Evolutionary conservation across 2,888 invertebrate species (phyloP), one percentile per base, ranked within the genome.

Genomic region (Hipparchia semele): DNA sequence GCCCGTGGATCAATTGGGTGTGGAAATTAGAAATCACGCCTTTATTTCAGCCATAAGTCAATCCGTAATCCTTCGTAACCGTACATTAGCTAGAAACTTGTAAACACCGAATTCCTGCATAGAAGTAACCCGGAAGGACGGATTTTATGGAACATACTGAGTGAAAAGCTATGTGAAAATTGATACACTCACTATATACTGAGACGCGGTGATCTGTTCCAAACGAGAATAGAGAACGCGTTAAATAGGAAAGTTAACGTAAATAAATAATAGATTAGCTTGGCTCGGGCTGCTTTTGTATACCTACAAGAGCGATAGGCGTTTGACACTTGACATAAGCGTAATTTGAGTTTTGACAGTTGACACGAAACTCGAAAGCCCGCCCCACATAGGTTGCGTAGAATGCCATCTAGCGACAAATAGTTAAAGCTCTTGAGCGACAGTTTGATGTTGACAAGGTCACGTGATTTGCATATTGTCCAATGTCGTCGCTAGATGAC

Each of bases 231-330:
- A 79, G 80, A 79, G 81, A 82, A 84, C 84, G 85, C 83, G 85
- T 85, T 81, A 86, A 80, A 88, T 84, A 82, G 82, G 85, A 88
- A 90, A 91, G 84, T 89, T 89, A 84, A 87, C 81, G 74, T 85
- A 87, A 90, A 81, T 91, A 90, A 92, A 91, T 92, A 91, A 91
- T 90, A 91, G 88, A 91, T 90, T 90, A 89, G 92, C 91, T 92
- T 91, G 90, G 89, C 83, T 88, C 83, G 83, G 87, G 85, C 88
- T 88, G 82, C 86, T 86, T 89, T 91, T 91, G 90, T 90, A 87
- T 49, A 49, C 49, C 6, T 86, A 91, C 90, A 92, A 89, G 82
- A 88, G 82, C 82, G 84, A 76, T 74, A 80, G 79, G 78, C 77
- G 74, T 81, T 81, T 83, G 83, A 83, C 83, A 79, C 74, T 78